These are phyloP conservation scores for Chitala chitala DNA, from an alignment of 2,113 vertebrate genomes.

Conservation along the genomic window DNA sequence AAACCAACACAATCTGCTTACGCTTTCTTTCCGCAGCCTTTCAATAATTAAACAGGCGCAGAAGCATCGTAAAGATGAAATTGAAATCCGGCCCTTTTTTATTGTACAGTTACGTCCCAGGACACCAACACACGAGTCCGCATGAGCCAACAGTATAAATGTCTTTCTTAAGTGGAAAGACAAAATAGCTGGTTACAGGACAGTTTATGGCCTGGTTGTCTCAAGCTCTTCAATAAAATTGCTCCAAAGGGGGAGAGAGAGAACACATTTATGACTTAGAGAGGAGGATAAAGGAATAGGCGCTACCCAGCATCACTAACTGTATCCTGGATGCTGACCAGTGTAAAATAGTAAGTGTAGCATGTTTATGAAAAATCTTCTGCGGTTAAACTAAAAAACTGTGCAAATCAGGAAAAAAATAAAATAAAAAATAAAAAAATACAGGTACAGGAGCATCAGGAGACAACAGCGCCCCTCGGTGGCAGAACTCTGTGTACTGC, in stretches of 20 bases:
- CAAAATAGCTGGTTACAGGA: not conserved
- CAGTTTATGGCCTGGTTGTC: not conserved
- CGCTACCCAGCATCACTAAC: no score
- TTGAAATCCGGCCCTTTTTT: constrained; percentile 16
- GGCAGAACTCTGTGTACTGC: no score
- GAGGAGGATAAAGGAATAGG: no score
- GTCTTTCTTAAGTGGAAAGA: not conserved
- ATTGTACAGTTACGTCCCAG: constrained; percentile 12
- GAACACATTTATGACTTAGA: no score
- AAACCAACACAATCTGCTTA: constrained; percentile 23
- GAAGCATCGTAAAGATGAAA: constrained; percentile 21
- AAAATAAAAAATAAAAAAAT: no score
- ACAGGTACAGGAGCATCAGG: not conserved
- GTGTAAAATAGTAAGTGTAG: no score
- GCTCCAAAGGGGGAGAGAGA: no score
- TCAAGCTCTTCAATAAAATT: not conserved
- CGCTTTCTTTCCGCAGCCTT: constrained; percentile 8
- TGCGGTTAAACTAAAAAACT: no score
- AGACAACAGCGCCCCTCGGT: no score
- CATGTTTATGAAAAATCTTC: no score
- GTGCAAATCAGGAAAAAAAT: not conserved
- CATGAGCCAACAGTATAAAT: not conserved
- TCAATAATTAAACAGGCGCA: constrained; percentile 33
- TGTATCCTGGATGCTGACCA: no score
- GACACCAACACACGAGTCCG: constrained; percentile 8